phyloP scores from a whole-genome alignment of 2,888 invertebrate genomes.

The Heterodera filipjevi region DNA sequence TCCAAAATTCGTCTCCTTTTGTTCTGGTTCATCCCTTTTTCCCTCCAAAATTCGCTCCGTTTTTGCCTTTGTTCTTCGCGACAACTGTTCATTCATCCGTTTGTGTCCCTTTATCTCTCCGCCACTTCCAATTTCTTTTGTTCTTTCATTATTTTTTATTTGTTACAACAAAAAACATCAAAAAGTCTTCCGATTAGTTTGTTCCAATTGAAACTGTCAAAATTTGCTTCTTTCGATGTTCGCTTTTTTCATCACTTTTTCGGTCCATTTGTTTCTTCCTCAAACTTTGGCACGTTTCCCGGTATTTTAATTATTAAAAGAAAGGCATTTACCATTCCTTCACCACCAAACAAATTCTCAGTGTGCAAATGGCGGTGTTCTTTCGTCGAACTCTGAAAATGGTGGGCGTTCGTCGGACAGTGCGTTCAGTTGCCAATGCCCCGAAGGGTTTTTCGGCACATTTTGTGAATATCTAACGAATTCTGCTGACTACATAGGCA shows the following conservation, averaged over 20 bases:
- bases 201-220: no score
- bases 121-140: not conserved
- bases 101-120: not conserved
- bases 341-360: conserved; percentile 16
- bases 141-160: not conserved
- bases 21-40: not conserved
- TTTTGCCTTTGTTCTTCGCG: not conserved
- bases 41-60: not conserved
- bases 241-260: not conserved
- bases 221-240: not conserved
- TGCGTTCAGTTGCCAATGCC: conserved; percentile 24
- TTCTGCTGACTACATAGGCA: not conserved
- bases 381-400: conserved; percentile 16
- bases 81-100: not conserved
- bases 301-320: not conserved
- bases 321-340: not conserved
- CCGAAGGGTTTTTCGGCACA: conserved; percentile 16
- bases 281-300: not conserved
- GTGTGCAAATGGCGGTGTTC: conserved; percentile 32
- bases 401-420: conserved; percentile 6
- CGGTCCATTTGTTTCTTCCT: not conserved
- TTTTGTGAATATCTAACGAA: conserved; percentile 13
- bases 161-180: not conserved
- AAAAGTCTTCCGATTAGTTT: not conserved
- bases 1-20: not conserved